Evolutionary conservation across 2,888 invertebrate genomes (phyloP).

Genomic region (Trissonchulus latispiculum): DNA sequence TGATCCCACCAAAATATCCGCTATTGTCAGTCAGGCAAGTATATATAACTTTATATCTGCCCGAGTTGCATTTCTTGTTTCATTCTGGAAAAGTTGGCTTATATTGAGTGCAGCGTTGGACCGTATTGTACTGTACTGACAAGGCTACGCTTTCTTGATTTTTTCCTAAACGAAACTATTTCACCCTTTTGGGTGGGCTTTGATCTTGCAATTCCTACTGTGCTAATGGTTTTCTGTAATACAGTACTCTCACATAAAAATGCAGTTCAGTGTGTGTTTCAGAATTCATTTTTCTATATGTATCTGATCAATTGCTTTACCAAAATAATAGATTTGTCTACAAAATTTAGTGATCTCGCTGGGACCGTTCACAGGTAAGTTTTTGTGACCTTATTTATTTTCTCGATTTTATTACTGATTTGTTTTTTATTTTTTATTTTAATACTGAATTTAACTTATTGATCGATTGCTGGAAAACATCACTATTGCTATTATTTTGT

Average conservation of each 20-base stretch:
- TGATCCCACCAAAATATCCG: conserved; percentile 48
- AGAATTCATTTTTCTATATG: conserved; percentile 54
- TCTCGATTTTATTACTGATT: not conserved
- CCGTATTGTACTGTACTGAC: no score
- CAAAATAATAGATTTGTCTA: conserved; percentile 50
- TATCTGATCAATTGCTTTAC: conserved; percentile 54
- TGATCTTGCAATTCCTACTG: no score
- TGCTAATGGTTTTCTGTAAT: no score
- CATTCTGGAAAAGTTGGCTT: no score
- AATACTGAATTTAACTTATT: not conserved
- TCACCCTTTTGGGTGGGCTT: conserved; percentile 10
- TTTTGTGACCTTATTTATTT: not conserved
- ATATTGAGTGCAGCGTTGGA: no score
- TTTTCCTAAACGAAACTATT: conserved; percentile 41
- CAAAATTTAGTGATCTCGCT: conserved; percentile 49
- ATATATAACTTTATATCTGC: conserved; percentile 51
- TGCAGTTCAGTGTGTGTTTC: conserved; percentile 31
- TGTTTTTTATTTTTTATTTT: not conserved
- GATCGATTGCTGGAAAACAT: no score
- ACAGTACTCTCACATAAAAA: not conserved
- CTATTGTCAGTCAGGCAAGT: conserved; percentile 51
- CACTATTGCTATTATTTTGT: no score
- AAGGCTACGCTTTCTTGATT: conserved; percentile 52
- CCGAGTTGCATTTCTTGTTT: conserved; percentile 53
- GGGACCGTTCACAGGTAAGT: conserved; percentile 50